Percentiles rank a stretch among this genome's conserved stretches.
Evolutionary conservation across 1,140 invertebrate genomes (phyloP).

Genomic region (Maconellicoccus hirsutus): DNA sequence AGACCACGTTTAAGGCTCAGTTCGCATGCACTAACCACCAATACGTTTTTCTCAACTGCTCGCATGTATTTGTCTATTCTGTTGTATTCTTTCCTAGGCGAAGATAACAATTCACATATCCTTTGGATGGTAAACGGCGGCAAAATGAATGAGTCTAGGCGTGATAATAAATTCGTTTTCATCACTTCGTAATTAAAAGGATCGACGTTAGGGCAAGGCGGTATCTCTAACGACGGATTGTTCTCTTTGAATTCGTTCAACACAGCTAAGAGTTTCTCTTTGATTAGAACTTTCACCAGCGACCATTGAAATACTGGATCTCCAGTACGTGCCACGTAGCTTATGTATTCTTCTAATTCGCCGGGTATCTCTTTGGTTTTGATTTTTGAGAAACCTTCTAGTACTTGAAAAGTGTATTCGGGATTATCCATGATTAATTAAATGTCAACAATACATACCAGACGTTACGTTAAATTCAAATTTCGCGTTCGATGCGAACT

Average conservation of each 20-base stretch:
- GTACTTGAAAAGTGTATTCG: constrained; percentile 66
- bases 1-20: constrained; percentile 32
- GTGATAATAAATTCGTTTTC: constrained; percentile 70
- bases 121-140: constrained; percentile 94
- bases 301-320: constrained; percentile 89
- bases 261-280: constrained; percentile 72
- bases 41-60: constrained; percentile 85
- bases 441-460: no score
- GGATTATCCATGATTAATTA: constrained; percentile 58
- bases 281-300: constrained; percentile 71
- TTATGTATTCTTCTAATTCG: constrained; percentile 79
- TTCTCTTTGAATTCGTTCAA: constrained; percentile 77
- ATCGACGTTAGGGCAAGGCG: constrained; percentile 77
- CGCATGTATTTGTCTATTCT: constrained; percentile 92
- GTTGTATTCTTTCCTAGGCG: constrained; percentile 87
- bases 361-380: constrained; percentile 72
- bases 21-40: constrained; percentile 90
- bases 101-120: constrained; percentile 82
- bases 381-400: constrained; percentile 75
- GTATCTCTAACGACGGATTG: constrained; percentile 56
- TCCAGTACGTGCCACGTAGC: constrained; percentile 83
- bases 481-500: no score
- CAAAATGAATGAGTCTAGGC: constrained; percentile 68
- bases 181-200: constrained; percentile 81
- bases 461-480: no score